Evolutionary conservation across 2,797 vertebrate genomes (phyloP).

Genomic region (Antennarius maculatus): DNA sequence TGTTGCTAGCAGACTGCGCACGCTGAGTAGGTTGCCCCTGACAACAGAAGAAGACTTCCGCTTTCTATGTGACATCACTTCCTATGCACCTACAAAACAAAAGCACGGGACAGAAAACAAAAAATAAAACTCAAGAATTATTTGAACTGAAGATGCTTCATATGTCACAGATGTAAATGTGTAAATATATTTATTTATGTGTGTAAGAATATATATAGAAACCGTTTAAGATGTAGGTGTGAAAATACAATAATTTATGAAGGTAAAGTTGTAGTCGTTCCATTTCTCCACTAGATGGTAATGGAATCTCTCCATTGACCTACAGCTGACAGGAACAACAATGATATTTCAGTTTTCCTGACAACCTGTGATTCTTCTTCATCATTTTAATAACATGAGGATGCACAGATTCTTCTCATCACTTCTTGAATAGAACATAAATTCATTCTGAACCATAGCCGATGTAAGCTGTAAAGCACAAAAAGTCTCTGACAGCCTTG

Average conservation of each 20-base stretch:
- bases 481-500: not conserved
- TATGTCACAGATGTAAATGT: too few relatives aligned
- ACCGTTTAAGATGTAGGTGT: not conserved
- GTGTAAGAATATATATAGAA: too few relatives aligned
- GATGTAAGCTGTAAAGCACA: not conserved
- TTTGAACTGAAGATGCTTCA: too few relatives aligned
- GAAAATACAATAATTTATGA: too few relatives aligned
- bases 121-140: not conserved
- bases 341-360: too few relatives aligned
- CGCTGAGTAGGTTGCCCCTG: slow-evolving; percentile 49
- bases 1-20: not conserved
- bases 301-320: not conserved
- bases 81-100: slow-evolving; percentile 47
- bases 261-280: not conserved
- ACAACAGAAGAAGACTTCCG: slow-evolving; percentile 40
- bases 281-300: slow-evolving; percentile 53
- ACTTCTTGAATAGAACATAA: not conserved
- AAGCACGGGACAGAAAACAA: not conserved
- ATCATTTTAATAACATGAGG: too few relatives aligned
- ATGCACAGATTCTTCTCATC: too few relatives aligned
- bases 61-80: not conserved
- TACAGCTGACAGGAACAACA: not conserved
- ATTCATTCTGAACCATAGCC: not conserved
- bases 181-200: too few relatives aligned
- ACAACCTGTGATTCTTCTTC: too few relatives aligned